Base-by-base conservation (phyloP, 2,888 invertebrate species). In the Hoplodrina blanda region DNA sequence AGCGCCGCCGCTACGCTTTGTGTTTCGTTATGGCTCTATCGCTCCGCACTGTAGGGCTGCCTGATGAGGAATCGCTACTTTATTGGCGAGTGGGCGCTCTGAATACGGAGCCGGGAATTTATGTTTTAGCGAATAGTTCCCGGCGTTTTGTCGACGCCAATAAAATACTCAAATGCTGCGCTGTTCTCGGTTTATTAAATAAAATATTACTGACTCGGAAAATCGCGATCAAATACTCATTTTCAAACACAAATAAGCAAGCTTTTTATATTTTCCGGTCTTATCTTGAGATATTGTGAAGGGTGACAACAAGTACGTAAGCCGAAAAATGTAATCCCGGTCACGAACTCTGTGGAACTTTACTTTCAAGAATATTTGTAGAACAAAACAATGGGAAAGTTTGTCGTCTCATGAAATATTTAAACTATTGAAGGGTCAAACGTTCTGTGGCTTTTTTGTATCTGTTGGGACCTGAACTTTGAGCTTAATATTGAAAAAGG, bases 1-100 rank as follows among this genome's bases (percentile, higher is more conserved):
- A 91, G 93, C 90, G 89, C 77, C 77, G 76, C 91, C 92, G 91
- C 91, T 88, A 84, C 92, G 94, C 94, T 94, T 94, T 94, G 93
- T 93, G 92, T 92, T 93, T 92, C 91, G 94, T 95, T 95, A 95
- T 93, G 95, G 93, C 95, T 95, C 93, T 94, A 95, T 95, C 92
- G 91, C 87, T 78, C 83, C 79, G 87, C 83, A 82, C 81, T 86
- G 83, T 85, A 86, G 85, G 86, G 87, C 83, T 86, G 83, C 84
- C 82, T 86, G 87, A 89, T 88, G 88, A 89, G 86, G 88, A 89
- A 86, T 88, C 87, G 87, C 88, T 85, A 87, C 85, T 89, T 90
- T 90, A 90, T 89, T 87, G 81, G 85, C 73, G 83, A 84, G 85
- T 85, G 81, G 85, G 81, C 74, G 84, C 84, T 80, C 80, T 85